Evolutionary conservation across 2,888 invertebrate genomes (phyloP), one percentile per base, ranked within the genome.

Genomic region (Galerucella nymphaeae): DNA sequence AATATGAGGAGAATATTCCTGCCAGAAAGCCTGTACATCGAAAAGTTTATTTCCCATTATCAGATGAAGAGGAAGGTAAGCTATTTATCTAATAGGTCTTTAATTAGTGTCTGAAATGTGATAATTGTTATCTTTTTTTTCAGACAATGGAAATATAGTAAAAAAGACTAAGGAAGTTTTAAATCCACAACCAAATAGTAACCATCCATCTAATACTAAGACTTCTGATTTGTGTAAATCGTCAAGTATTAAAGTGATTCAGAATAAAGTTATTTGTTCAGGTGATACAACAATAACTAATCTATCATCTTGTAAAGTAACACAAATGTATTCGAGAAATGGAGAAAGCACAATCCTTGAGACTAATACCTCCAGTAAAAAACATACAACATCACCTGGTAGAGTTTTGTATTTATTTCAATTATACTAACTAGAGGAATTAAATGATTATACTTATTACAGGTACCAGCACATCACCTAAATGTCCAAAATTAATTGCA

Each of bases 401-500:
- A 14, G 16, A 50, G 9, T 14, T 16, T 50, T 50, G n/a, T 16
- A 5, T 16, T 50, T 50, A 8, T 14, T 50, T 30, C 1, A 30
- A 30, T 8, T 30, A 30, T 30, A n/a, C n/a, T n/a, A n/a, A 30
- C 23, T 23, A 30, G 9, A 50, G 3, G 50, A 16, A 50, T 16
- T 16, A 16, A 53, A 53, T 53, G 0, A 16, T 16, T 18, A 53
- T 53, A 16, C 18, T 53, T 18, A 53, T 53, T 53, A 10, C 18
- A 53, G 53, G 18, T 53, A 10, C 9, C 18, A 53, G 18, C 10
- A 53, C 16, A 53, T 10, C 53, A 53, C 9, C 38, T 6, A 20
- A 50, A 55, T 55, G 20, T 57, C 42, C 66, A 4, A 55, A 42
- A 41, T 57, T 57, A 59, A n/a, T n/a, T n/a, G 41, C 50, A 8